phyloP scores from a whole-genome alignment of 1,140 invertebrate genomes.

The Fopius arisanus region DNA sequence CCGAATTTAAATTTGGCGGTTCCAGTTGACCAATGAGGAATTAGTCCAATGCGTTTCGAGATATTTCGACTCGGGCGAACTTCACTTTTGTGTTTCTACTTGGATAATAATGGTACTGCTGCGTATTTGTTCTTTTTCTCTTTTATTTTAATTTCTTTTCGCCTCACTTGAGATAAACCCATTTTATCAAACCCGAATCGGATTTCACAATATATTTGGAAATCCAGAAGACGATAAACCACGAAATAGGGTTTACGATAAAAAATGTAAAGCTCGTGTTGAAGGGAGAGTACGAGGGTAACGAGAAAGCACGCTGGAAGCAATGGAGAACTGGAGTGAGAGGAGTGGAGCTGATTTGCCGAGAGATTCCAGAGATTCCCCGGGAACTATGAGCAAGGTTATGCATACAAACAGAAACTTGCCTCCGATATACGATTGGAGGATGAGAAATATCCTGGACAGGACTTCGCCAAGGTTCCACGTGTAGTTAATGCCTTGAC shows the following conservation, averaged over 20 bases:
- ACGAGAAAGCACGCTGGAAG: not conserved
- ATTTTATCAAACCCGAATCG: no score
- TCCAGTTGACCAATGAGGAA: no score
- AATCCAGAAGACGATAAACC: no score
- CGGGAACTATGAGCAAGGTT: not conserved
- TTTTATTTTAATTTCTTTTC: no score
- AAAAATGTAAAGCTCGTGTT: not conserved
- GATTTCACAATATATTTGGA: no score
- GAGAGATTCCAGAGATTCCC: not conserved
- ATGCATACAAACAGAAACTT: not conserved
- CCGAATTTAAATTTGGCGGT: no score
- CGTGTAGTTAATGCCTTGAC: not conserved
- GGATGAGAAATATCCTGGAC: not conserved
- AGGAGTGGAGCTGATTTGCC: constrained; percentile 3
- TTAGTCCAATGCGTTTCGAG: no score
- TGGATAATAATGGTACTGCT: no score
- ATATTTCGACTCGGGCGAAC: no score
- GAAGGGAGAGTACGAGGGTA: not conserved
- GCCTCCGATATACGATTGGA: not conserved
- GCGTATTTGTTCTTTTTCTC: no score
- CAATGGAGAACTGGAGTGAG: not conserved
- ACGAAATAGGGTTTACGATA: not conserved
- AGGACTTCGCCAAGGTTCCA: not conserved
- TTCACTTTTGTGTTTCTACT: no score
- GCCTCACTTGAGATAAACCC: no score